Percentiles rank a stretch among this genome's conserved stretches.
These are phyloP conservation scores for Thelaira solivaga DNA, from an alignment of 2,888 invertebrate species.

Conservation along the genomic window DNA sequence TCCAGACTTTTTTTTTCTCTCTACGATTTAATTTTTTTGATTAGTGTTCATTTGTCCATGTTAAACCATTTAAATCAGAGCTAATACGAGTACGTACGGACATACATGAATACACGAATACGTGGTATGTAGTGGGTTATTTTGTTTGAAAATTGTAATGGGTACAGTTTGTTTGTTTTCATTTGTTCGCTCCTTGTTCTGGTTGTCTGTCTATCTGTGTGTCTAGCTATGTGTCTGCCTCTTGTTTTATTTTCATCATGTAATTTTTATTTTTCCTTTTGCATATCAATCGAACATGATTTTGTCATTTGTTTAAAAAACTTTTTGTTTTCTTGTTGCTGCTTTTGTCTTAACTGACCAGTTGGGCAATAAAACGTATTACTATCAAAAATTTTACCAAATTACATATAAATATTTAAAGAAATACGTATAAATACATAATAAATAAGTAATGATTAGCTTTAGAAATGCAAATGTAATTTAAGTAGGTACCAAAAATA, in stretches of 20 bases:
- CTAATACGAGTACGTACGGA: not conserved
- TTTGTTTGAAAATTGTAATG: slow-evolving; percentile 36
- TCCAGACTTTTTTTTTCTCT: slow-evolving; percentile 7
- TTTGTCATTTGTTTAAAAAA: slow-evolving; percentile 59
- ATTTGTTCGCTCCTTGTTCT: slow-evolving; percentile 32
- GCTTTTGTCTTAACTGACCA: not conserved
- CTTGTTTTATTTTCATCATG: slow-evolving; percentile 37
- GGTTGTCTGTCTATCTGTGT: not conserved
- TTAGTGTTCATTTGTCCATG: slow-evolving; percentile 41
- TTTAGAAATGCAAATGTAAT: slow-evolving; percentile 49
- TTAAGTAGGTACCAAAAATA: slow-evolving; percentile 47
- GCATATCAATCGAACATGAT: slow-evolving; percentile 61
- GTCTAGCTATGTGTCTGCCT: not conserved
- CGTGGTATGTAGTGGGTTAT: slow-evolving; percentile 18
- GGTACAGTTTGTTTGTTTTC: slow-evolving; percentile 10
- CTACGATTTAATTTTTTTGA: not conserved
- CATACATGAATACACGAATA: too few species aligned
- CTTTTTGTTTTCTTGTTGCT: not conserved
- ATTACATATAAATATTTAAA: slow-evolving; percentile 56
- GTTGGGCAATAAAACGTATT: slow-evolving; percentile 58
- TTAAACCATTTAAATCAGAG: slow-evolving; percentile 36
- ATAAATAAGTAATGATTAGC: slow-evolving; percentile 59
- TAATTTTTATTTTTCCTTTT: slow-evolving; percentile 46
- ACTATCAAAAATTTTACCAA: slow-evolving; percentile 55
- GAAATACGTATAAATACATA: slow-evolving; percentile 43